phyloP scores from a whole-genome alignment of 2,888 invertebrate genomes.

The Seira sanloemensis region DNA sequence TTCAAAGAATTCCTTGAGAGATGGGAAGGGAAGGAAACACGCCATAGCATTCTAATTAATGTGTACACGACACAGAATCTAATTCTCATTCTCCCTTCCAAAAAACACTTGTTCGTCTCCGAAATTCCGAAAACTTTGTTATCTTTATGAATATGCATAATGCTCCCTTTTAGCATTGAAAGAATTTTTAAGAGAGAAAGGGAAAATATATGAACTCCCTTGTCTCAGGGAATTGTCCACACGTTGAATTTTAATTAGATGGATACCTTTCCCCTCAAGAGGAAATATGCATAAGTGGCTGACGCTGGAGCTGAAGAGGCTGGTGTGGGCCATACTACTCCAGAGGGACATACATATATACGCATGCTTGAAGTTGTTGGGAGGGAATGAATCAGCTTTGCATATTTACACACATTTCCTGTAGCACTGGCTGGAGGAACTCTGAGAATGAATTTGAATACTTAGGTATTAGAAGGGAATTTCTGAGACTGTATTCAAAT shows the following conservation, averaged over 20 bases:
- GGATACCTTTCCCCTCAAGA: not conserved
- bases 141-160: not conserved
- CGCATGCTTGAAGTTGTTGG: not conserved
- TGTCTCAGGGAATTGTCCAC: not conserved
- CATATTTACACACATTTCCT: not conserved
- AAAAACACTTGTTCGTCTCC: not conserved
- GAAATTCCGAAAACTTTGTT: not conserved
- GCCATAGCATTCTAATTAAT: not conserved
- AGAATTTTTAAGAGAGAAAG: not conserved
- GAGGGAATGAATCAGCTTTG: too few species aligned
- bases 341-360: not conserved
- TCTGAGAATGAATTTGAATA: too few species aligned
- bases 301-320: not conserved
- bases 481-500: too few species aligned
- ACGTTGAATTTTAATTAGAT: not conserved
- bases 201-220: not conserved
- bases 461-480: too few species aligned
- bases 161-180: not conserved
- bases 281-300: not conserved
- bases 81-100: not conserved
- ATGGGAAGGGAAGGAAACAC: not conserved
- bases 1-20: too few species aligned
- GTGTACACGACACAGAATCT: not conserved
- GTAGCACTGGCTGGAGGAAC: too few species aligned
- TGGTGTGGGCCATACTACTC: not conserved